Base-by-base conservation (phyloP, 2,797 vertebrate genomes). In the Microhierax caerulescens region DNA sequence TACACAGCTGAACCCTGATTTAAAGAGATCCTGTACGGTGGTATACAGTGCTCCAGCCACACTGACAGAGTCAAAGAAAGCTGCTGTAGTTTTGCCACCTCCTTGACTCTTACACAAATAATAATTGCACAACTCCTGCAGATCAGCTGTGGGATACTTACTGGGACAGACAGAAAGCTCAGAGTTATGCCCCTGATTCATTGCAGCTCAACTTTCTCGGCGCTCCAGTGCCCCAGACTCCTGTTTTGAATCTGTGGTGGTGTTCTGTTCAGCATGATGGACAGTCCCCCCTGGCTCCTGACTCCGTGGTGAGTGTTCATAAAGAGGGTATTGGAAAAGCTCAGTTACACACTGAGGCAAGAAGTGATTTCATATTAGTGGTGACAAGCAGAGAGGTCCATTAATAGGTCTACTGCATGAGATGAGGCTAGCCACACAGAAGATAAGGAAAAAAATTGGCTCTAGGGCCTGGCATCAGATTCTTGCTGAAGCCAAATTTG, bases 51-150 rank as follows among this genome's bases (percentile, higher is more conserved):
- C 67, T 86, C 32, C 5, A 10, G 76, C 37, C 54, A 37, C 36
- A 8, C 18, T 57, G 37, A 45, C 45, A 34, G 27, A 89, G 67
- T 64, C 67, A 74, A 83, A 85, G 86, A 54, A 87, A 95, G 75
- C 72, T 94, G 80, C 78, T 92, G 18, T 57, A 53, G 15, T 61
- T 92, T 92, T 95, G 53, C 53, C 86, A 54, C 22, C 11, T 85
- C 22, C 68, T 60, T 90, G 17, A 83, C 61, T 77, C 30, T 13
- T 36, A 63, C 19, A 48, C 45, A 67, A 72, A 59, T 67, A 67
- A 45, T 60, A 20, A 79, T 82, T 67, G 43, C 57, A 23, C 75
- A 92, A 59, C 37, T 78, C 37, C 45, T 56, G 4, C 65, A 86
- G 69, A 76, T 78, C 30, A 64, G 19, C 59, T 78, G 11, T 69